These are phyloP conservation scores for Neotoma lepida DNA, from an alignment of 2,113 vertebrate genomes.

Conservation along the genomic window DNA sequence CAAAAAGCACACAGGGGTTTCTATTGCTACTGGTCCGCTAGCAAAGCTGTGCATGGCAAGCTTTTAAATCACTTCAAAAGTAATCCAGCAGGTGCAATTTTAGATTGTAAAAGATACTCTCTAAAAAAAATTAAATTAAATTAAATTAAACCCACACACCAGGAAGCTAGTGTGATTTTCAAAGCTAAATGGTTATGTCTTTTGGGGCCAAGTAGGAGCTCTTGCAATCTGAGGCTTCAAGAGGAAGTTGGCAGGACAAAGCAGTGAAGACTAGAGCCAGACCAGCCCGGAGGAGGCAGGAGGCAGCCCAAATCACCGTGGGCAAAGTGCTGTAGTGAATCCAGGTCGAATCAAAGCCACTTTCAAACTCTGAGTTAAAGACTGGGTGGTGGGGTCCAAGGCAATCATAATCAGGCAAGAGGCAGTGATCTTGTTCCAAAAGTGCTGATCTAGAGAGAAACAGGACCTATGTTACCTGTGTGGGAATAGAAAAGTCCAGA, in stretches of 20 bases:
- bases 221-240: slow-evolving; percentile 9
- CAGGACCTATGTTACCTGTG: background rate
- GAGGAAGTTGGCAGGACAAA: slow-evolving; percentile 15
- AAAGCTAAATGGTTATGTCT: slow-evolving; percentile 35
- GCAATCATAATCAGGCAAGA: background rate
- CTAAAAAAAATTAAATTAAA: slow-evolving; percentile 14
- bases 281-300: background rate
- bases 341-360: background rate
- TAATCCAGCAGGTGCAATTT: background rate
- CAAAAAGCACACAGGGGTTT: background rate
- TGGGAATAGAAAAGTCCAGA: background rate
- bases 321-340: background rate
- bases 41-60: background rate
- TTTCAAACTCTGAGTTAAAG: background rate
- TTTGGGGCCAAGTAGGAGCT: slow-evolving; percentile 19
- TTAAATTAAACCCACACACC: slow-evolving; percentile 51
- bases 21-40: background rate
- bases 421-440: slow-evolving; percentile 2
- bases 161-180: slow-evolving; percentile 52
- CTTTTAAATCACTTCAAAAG: slow-evolving; percentile 5
- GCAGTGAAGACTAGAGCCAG: background rate
- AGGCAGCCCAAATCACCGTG: background rate
- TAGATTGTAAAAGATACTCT: slow-evolving; percentile 42
- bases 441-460: background rate
- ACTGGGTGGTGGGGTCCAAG: background rate